Conservation (phyloP, 2,797 vertebrate genomes). For the Cryptoprocta ferox region DNA sequence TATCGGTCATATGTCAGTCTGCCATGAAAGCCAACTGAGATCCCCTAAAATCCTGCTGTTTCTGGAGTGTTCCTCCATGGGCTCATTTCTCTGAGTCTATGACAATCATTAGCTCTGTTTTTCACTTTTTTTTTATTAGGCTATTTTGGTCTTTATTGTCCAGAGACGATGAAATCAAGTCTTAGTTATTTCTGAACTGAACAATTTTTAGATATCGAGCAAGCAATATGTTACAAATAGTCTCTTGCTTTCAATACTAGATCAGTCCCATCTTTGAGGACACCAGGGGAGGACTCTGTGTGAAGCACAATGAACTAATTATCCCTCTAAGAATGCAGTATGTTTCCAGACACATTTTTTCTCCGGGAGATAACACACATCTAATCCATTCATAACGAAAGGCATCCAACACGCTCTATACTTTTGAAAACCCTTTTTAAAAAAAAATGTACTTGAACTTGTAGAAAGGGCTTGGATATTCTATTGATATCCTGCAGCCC, state of each 20-base stretch:
- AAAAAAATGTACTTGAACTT: conserved; percentile 62
- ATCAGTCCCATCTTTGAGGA: conserved; percentile 56
- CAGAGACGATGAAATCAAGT: conserved; percentile 62
- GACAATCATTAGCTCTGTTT: background rate
- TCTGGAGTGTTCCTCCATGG: fast-evolving
- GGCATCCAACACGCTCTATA: conserved; percentile 62
- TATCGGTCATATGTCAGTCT: background rate
- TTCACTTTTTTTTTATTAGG: background rate
- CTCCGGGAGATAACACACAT: conserved; percentile 63
- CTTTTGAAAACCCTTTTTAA: conserved; percentile 12
- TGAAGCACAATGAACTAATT: conserved; percentile 70
- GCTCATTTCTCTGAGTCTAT: background rate
- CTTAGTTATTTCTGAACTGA: conserved; percentile 59
- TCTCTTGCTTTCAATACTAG: conserved; percentile 53
- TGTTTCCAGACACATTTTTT: conserved; percentile 52
- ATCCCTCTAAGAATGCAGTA: conserved; percentile 63
- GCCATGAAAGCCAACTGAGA: background rate
- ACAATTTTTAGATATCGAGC: conserved; percentile 57
- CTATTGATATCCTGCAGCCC: conserved; percentile 20
- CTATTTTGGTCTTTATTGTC: conserved; percentile 35
- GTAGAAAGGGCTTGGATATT: background rate
- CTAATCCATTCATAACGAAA: conserved; percentile 61
- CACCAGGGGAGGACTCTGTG: conserved; percentile 6
- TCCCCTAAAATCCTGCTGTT: background rate
- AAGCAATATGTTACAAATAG: conserved; percentile 64